Conservation (phyloP, 35 echinoderm and acorn worm species). For the Lytechinus variegatus region DNA sequence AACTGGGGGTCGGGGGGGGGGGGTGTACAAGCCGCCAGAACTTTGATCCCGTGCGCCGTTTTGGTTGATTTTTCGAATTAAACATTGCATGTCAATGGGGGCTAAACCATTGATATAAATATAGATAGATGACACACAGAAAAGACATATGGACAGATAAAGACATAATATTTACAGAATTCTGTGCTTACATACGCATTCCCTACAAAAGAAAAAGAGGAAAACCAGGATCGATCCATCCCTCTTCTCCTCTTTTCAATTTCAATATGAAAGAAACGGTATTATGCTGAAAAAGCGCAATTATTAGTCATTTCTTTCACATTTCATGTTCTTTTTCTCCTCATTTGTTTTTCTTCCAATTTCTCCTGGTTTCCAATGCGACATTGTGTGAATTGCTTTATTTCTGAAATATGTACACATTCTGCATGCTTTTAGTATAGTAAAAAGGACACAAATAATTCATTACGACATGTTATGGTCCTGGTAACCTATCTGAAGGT, state of each 20-base stretch:
- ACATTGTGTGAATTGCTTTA: conserved; percentile 8
- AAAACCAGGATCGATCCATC: conserved; percentile 8
- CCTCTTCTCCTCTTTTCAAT: neutral
- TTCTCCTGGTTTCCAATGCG: neutral
- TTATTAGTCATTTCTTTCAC: conserved; percentile 36
- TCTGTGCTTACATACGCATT: conserved; percentile 54
- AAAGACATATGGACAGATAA: conserved; percentile 51
- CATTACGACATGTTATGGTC: conserved; percentile 20
- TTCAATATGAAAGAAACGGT: neutral
- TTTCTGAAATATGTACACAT: conserved; percentile 50
- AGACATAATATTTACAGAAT: conserved; percentile 55
- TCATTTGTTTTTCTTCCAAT: neutral
- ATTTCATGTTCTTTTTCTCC: conserved; percentile 6
- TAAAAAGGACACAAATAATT: conserved; percentile 52
- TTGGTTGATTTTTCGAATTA: conserved; percentile 17
- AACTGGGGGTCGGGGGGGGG: neutral
- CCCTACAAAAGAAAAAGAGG: conserved; percentile 28
- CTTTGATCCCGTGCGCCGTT: neutral
- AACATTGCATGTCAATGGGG: conserved; percentile 36
- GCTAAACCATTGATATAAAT: conserved; percentile 44
- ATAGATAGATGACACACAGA: conserved; percentile 54
- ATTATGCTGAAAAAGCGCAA: conserved; percentile 41
- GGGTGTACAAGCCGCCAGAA: neutral
- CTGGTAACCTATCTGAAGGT: conserved; percentile 36
- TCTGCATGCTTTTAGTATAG: conserved; percentile 55